phyloP scores from a whole-genome alignment of 2,888 invertebrate species.

The Drosophila longiperda region DNA sequence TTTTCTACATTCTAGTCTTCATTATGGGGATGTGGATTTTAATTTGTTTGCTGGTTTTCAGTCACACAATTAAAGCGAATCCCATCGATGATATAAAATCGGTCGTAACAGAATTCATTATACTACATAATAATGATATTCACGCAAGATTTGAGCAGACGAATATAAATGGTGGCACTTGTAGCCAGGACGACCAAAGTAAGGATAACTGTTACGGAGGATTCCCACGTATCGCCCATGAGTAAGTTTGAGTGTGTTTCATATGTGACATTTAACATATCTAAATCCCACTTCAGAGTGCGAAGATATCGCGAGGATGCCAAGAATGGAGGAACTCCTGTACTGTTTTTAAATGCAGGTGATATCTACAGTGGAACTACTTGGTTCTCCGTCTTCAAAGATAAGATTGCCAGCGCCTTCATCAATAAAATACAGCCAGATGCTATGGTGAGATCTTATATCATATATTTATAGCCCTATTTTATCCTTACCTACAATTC shows the following conservation, averaged over 20 bases:
- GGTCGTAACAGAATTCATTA: slow-evolving; percentile 86
- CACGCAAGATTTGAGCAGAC: slow-evolving; percentile 94
- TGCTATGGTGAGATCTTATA: slow-evolving; percentile 89
- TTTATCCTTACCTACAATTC: neutral
- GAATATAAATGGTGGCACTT: slow-evolving; percentile 88
- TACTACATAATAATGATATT: slow-evolving; percentile 96
- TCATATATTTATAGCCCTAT: neutral
- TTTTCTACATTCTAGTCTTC: neutral
- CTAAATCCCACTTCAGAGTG: slow-evolving; percentile 85
- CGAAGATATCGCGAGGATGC: slow-evolving; percentile 87
- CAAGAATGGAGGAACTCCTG: slow-evolving; percentile 87
- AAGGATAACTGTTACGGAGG: slow-evolving; percentile 92
- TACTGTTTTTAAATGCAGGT: slow-evolving; percentile 94
- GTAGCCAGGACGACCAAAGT: slow-evolving; percentile 86
- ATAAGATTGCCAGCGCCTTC: slow-evolving; percentile 91
- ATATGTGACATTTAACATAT: neutral
- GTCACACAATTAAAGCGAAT: slow-evolving; percentile 23
- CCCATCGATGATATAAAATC: slow-evolving; percentile 42
- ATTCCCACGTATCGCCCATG: slow-evolving; percentile 90
- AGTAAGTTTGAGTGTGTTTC: slow-evolving; percentile 65
- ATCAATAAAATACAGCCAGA: slow-evolving; percentile 92
- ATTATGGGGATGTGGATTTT: neutral
- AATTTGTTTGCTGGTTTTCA: neutral
- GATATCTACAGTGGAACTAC: slow-evolving; percentile 96
- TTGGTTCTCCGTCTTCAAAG: slow-evolving; percentile 94